Evolutionary conservation across 2,888 invertebrate species (phyloP), one percentile per base, ranked within the genome.

Genomic region (Heterodera filipjevi): DNA sequence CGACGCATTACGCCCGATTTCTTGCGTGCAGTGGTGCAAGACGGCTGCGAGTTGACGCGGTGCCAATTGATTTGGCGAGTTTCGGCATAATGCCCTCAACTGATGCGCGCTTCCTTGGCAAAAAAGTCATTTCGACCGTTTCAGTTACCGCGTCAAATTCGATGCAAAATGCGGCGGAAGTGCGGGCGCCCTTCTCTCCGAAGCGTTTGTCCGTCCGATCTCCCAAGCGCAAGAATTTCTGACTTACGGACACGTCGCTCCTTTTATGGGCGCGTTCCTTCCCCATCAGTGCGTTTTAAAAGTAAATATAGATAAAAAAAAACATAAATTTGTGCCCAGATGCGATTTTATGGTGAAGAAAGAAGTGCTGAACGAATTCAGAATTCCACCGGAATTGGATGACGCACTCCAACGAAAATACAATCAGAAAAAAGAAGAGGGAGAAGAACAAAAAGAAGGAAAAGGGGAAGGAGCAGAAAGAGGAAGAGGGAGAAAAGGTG

Each of bases 311-410:
- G 39, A 19, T 22, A 68, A 68, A 68, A 19, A 33, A 59, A 27
- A 53, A 16, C n/a, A n/a, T n/a, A n/a, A n/a, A 27, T 53, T 30
- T 39, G 19, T 33, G n/a, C n/a, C n/a, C 27, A 77, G 75, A 79
- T 79, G 79, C 35, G 79, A 79, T 12, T 79, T 79, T 46, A 78
- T 79, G 78, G 78, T 78, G 5, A 79, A 76, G 35, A 76, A 74
- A 27, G 71, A 78, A 5, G 78, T 49, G 64, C 49, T 79, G 27
- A 71, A 78, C 66, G 66, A 79, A 33, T 79, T 79, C 66, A 30
- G 79, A n/a, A 79, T 79, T 64, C 77, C 77, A 12, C 78, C 79
- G 10, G 75, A 78, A 49, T 35, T 79, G 46, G 78, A 79, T 66
- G 71, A 79, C 30, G 70, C 78, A 44, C 66, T 79, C 30, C 64